These are phyloP conservation scores for Autographa gamma DNA, from an alignment of 2,888 invertebrate species.

Conservation along the genomic window DNA sequence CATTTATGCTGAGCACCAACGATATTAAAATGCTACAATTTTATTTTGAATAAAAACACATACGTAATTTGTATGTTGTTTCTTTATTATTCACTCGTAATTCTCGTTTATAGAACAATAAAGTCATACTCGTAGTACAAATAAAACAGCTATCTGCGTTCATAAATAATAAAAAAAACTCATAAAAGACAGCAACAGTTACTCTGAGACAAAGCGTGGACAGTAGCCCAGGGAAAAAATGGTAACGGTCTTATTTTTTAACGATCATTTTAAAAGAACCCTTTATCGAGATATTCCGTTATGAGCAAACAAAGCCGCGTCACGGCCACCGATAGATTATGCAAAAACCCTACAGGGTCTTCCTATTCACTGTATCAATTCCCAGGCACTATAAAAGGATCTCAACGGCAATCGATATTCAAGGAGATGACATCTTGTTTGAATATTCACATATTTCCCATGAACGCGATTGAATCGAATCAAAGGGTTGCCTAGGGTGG, in stretches of 20 bases:
- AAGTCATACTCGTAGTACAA: constrained; percentile 62
- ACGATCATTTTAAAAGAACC: constrained; percentile 79
- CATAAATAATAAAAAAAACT: constrained; percentile 48
- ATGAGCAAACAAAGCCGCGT: constrained; percentile 75
- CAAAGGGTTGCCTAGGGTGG: constrained; percentile 84
- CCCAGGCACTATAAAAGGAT: constrained; percentile 84
- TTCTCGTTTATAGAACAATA: constrained; percentile 60
- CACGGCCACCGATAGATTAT: constrained; percentile 84
- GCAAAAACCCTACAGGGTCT: constrained; percentile 84
- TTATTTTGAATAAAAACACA: constrained; percentile 42
- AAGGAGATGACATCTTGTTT: constrained; percentile 89
- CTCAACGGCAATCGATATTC: constrained; percentile 88
- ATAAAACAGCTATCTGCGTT: constrained; percentile 70
- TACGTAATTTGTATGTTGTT: constrained; percentile 55
- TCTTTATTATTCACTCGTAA: constrained; percentile 58
- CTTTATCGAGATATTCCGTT: constrained; percentile 82
- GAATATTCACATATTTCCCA: constrained; percentile 88
- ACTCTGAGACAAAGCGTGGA: constrained; percentile 67
- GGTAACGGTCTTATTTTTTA: constrained; percentile 83
- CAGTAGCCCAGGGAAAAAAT: constrained; percentile 78
- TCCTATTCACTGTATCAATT: constrained; percentile 87
- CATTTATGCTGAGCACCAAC: constrained; percentile 43
- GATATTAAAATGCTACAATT: constrained; percentile 42
- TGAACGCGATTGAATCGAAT: constrained; percentile 76
- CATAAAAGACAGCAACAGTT: constrained; percentile 57